phyloP scores from a whole-genome alignment of 2,797 vertebrate species.

The Dallia pectoralis region DNA sequence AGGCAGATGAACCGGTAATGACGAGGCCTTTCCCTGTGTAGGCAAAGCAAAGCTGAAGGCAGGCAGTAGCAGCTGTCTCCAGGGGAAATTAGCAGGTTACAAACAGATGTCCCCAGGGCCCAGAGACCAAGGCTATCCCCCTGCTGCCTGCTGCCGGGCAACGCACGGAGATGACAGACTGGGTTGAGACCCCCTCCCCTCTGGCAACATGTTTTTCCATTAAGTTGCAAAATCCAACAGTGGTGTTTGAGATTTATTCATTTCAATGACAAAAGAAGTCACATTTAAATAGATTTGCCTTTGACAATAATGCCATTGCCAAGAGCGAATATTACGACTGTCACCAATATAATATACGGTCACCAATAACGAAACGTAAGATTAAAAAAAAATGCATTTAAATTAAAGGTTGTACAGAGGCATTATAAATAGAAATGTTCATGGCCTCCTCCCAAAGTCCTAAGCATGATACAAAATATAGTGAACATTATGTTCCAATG shows the following conservation, averaged over 20 bases:
- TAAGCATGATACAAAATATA: slow-evolving; percentile 12
- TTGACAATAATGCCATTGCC: slow-evolving; percentile 36
- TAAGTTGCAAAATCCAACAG: neutral
- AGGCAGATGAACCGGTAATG: slow-evolving; percentile 1
- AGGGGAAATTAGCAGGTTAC: slow-evolving; percentile 4
- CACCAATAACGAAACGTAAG: slow-evolving; percentile 16
- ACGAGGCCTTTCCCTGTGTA: neutral
- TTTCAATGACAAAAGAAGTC: slow-evolving; percentile 16
- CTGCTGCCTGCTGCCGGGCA: slow-evolving; percentile 1
- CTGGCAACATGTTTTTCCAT: neutral
- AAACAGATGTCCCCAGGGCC: slow-evolving; percentile 22
- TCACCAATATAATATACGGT: slow-evolving; percentile 18
- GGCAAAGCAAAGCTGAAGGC: neutral
- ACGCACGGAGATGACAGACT: slow-evolving; percentile 1
- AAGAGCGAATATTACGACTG: slow-evolving; percentile 26
- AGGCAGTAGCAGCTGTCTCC: slow-evolving; percentile 24
- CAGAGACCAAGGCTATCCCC: neutral
- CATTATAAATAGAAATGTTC: slow-evolving; percentile 53
- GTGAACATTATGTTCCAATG: slow-evolving; percentile 29
- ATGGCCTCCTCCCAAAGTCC: slow-evolving; percentile 22
- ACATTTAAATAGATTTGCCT: slow-evolving; percentile 9
- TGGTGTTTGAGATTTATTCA: slow-evolving; percentile 25
- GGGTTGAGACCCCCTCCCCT: neutral
- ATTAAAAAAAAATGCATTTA: slow-evolving; percentile 40
- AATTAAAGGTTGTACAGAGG: slow-evolving; percentile 45